Percentiles rank a stretch among this genome's conserved stretches.
Conservation (phyloP, 1,140 invertebrate genomes). For the Megalopta genalis region DNA sequence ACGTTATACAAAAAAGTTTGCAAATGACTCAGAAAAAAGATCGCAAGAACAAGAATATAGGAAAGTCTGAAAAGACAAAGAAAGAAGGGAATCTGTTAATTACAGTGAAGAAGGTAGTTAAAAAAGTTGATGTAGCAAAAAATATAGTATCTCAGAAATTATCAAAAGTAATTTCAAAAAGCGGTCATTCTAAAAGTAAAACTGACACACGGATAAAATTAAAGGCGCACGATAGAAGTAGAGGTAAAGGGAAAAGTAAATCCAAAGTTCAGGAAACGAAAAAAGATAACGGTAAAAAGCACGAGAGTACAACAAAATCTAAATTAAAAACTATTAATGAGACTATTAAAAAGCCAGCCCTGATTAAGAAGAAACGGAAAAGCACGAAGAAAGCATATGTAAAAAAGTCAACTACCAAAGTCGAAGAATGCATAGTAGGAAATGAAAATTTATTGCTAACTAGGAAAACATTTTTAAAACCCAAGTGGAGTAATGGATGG, state of each 20-base stretch:
- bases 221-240: slow-evolving; percentile 67
- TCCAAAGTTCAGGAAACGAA: slow-evolving; percentile 59
- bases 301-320: slow-evolving; percentile 51
- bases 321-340: slow-evolving; percentile 61
- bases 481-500: slow-evolving; percentile 95
- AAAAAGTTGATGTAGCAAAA: slow-evolving; percentile 78
- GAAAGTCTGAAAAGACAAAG: slow-evolving; percentile 54
- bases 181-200: slow-evolving; percentile 56
- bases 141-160: slow-evolving; percentile 75
- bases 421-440: slow-evolving; percentile 65
- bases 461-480: slow-evolving; percentile 80
- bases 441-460: slow-evolving; percentile 70
- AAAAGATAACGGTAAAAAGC: slow-evolving; percentile 54
- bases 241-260: slow-evolving; percentile 73
- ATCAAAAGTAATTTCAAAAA: slow-evolving; percentile 75
- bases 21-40: slow-evolving; percentile 76
- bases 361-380: slow-evolving; percentile 69
- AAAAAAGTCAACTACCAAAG: slow-evolving; percentile 65
- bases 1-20: slow-evolving; percentile 75
- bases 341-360: slow-evolving; percentile 56
- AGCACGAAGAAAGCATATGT: slow-evolving; percentile 64
- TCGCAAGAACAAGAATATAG: slow-evolving; percentile 57
- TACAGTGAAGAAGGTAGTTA: slow-evolving; percentile 81
- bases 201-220: slow-evolving; percentile 62
- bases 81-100: slow-evolving; percentile 67